Evolutionary conservation across 1,140 invertebrate species (phyloP).

Genomic region (Halictus rubicundus): DNA sequence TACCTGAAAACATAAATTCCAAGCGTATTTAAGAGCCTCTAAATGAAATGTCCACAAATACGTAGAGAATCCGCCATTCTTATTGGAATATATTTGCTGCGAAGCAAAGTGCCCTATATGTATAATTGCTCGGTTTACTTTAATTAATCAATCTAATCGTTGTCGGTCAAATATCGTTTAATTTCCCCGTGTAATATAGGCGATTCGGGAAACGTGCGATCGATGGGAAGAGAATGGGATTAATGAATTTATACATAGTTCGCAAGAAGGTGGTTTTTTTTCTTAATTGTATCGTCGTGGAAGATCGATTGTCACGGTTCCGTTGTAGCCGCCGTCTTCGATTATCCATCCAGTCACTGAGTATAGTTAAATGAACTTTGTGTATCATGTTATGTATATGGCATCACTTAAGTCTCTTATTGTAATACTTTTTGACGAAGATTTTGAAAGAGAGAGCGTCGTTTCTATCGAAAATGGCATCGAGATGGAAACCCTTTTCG

Average conservation of each 20-base stretch:
- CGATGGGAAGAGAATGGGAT: neutral
- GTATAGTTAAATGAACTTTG: conserved; percentile 42
- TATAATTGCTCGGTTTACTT: conserved; percentile 12
- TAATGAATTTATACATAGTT: neutral
- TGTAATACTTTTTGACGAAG: conserved; percentile 54
- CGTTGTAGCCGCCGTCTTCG: conserved; percentile 41
- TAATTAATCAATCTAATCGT: conserved; percentile 18
- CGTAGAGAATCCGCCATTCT: neutral
- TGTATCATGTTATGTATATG: conserved; percentile 64
- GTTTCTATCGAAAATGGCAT: conserved; percentile 26
- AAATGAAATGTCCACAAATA: neutral
- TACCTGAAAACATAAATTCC: too few species aligned
- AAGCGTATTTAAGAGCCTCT: neutral
- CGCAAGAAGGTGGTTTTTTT: too few species aligned
- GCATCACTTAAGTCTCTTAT: conserved; percentile 49
- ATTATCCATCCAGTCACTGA: conserved; percentile 24
- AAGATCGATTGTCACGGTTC: conserved; percentile 23
- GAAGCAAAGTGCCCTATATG: neutral
- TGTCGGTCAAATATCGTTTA: conserved; percentile 9
- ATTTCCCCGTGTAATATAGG: conserved; percentile 21
- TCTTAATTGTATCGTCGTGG: neutral
- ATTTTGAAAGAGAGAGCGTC: conserved; percentile 23
- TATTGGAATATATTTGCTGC: neutral
- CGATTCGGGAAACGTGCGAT: conserved; percentile 30
- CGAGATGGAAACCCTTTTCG: neutral